Base-by-base conservation (phyloP, 2,797 vertebrate species). In the Chelon labrosus region DNA sequence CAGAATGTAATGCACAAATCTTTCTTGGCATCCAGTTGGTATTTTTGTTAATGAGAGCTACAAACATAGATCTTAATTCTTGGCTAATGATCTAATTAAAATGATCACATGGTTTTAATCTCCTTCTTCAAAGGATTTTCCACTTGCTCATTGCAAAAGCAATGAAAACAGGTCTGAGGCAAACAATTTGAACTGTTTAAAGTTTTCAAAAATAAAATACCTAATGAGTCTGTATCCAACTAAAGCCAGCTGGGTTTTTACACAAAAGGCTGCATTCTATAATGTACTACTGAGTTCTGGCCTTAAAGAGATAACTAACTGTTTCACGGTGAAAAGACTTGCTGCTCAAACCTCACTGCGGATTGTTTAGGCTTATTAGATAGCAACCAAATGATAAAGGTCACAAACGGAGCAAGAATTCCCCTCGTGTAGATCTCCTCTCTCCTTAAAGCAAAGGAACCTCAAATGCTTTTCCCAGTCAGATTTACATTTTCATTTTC, bases 61-160 rank as follows among this genome's bases (percentile, higher is more conserved):
- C 90, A 94, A 93, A 93, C 88, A 88, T 87, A 85, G 83, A 95
- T 91, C 86, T 86, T 92, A 92, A 93, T 94, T 94, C 89, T 88
- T 84, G 73, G 81, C 93, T 94, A 94, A 94, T 94, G 90, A 92
- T 94, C 87, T 90, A 93, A 95, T 94, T 93, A 91, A 94, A 94
- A 91, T 85, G 83, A 94, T 94, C 92, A 95, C 92, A 94, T 92
- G 92, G 91, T 92, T 93, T 91, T 93, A 93, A 94, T 95, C 86
- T 90, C 73, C 79, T 85, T 89, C 91, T 93, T 94, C 91, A 93
- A 94, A 94, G 88, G 85, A 77, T 74, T 78, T 79, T 79, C 56
- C 66, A 35, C 51, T 81, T 78, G 74, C 83, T 79, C 84, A 64
- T 80, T 82, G 89, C 83, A 78, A 87, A 89, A 86, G 65, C 69